Percentiles rank a stretch among this genome's conserved stretches.
Evolutionary conservation across 2,113 vertebrate genomes (phyloP).

Genomic region (Pelecanoides urinatrix): DNA sequence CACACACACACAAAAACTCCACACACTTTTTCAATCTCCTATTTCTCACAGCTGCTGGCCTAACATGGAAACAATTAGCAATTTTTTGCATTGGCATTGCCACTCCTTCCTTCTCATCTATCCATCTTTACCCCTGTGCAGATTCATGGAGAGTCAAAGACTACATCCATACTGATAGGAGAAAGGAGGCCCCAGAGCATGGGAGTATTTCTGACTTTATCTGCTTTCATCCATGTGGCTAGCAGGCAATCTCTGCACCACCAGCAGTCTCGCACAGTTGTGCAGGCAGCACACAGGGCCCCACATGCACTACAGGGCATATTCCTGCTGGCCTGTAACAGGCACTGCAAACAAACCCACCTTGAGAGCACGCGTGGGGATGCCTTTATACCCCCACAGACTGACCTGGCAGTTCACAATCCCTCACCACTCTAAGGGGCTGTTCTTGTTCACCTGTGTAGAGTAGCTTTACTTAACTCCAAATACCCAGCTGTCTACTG

Average conservation of each 20-base stretch:
- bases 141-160: neutral
- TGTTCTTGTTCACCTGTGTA: neutral
- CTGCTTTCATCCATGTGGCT: neutral
- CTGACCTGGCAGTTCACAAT: neutral
- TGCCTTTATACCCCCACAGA: neutral
- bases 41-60: neutral
- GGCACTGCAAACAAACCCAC: neutral
- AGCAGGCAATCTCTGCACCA: neutral
- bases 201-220: neutral
- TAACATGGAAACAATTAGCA: neutral
- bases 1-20: too few relatives aligned
- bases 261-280: neutral
- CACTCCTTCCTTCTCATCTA: neutral
- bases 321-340: neutral
- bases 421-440: neutral
- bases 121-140: neutral
- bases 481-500: neutral
- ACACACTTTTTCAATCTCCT: neutral
- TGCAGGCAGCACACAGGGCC: neutral
- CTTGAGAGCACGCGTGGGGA: accelerated
- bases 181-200: neutral
- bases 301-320: neutral
- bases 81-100: neutral
- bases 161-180: neutral
- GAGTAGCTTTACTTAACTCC: neutral